phyloP scores from a whole-genome alignment of 1,140 invertebrate genomes.

The Archegozetes longisetosus region DNA sequence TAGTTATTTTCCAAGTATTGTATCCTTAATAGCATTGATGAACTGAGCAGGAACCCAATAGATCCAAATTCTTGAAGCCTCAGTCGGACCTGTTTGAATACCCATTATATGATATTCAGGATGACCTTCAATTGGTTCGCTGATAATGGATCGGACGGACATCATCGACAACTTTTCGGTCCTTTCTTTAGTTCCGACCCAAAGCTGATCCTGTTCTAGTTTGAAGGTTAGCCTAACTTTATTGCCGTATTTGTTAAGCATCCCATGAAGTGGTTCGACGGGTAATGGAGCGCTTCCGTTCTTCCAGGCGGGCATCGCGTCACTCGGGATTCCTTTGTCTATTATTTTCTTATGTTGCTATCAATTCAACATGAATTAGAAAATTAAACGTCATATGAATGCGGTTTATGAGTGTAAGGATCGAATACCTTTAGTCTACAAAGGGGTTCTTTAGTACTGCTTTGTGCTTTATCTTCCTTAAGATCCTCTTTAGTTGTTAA shows the following conservation, averaged over 20 bases:
- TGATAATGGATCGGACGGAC: slow-evolving; percentile 65
- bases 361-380: neutral
- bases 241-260: slow-evolving; percentile 79
- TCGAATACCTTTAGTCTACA: slow-evolving; percentile 51
- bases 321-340: slow-evolving; percentile 77
- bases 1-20: slow-evolving; percentile 61
- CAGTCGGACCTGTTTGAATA: slow-evolving; percentile 67
- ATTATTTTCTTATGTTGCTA: slow-evolving; percentile 65
- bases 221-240: slow-evolving; percentile 87
- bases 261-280: slow-evolving; percentile 61
- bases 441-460: slow-evolving; percentile 50
- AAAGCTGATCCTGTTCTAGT: slow-evolving; percentile 74
- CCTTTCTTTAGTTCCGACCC: slow-evolving; percentile 83
- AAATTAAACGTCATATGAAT: neutral
- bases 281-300: slow-evolving; percentile 56
- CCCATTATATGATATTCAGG: slow-evolving; percentile 86
- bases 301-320: slow-evolving; percentile 71
- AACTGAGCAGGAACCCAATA: slow-evolving; percentile 54
- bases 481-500: slow-evolving; percentile 30
- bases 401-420: neutral
- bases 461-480: slow-evolving; percentile 18
- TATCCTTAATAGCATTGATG: slow-evolving; percentile 77
- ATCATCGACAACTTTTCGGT: slow-evolving; percentile 84
- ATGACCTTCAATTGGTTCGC: slow-evolving; percentile 71
- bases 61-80: slow-evolving; percentile 27